A percentile compares a stretch with the other conserved stretches of the same genome.
These are phyloP conservation scores for Hydriomena furcata DNA, from an alignment of 2,888 invertebrate species.

Conservation along the genomic window DNA sequence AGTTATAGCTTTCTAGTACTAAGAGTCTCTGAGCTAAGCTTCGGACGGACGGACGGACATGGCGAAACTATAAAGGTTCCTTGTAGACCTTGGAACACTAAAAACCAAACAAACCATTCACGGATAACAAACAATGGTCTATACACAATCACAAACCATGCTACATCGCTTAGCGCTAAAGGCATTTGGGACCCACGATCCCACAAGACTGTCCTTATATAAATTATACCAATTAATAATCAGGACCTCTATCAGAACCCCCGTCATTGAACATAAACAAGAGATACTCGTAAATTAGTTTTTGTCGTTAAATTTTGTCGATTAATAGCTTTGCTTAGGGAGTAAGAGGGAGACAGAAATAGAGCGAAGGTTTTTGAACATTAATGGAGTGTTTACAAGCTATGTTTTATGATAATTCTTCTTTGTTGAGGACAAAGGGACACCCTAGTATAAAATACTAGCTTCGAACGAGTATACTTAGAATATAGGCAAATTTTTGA, in stretches of 20 bases:
- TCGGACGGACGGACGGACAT: too few relatives aligned
- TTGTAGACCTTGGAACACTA: neutral
- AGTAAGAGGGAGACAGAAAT: neutral
- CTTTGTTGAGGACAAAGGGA: slow-evolving; percentile 2
- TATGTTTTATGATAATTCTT: slow-evolving; percentile 2
- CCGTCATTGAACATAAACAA: slow-evolving; percentile 35
- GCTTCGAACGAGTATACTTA: too few relatives aligned
- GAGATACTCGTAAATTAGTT: slow-evolving; percentile 30
- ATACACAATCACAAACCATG: slow-evolving; percentile 19
- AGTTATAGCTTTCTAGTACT: too few relatives aligned
- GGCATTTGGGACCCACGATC: slow-evolving; percentile 21
- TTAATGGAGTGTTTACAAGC: slow-evolving; percentile 4
- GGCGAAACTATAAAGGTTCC: too few relatives aligned
- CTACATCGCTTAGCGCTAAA: slow-evolving; percentile 17
- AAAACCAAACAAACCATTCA: neutral
- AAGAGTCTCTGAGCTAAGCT: too few relatives aligned
- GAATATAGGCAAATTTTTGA: too few relatives aligned
- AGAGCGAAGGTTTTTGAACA: neutral
- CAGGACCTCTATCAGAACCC: slow-evolving; percentile 28
- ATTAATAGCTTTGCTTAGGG: slow-evolving; percentile 23
- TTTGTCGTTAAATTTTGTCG: slow-evolving; percentile 30
- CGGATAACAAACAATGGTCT: slow-evolving; percentile 4
- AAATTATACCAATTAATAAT: slow-evolving; percentile 37
- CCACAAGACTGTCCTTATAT: slow-evolving; percentile 23
- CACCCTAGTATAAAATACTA: neutral